Base-by-base conservation (phyloP, 1,140 invertebrate genomes). In the Dreissena polymorpha region DNA sequence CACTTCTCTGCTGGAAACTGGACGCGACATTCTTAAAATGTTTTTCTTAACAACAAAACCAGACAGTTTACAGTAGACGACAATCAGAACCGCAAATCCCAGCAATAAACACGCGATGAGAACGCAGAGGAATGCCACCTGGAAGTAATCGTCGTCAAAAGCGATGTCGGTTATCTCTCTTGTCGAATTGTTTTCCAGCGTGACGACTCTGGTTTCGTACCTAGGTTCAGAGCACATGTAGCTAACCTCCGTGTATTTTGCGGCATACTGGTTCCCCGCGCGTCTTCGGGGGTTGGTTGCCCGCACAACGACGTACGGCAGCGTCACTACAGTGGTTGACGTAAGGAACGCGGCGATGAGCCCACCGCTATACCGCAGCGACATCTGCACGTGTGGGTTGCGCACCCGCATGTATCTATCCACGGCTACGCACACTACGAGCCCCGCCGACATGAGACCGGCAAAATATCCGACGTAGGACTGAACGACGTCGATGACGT, bases 341-440 rank as follows among this genome's bases (percentile, higher is more conserved):
- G 27, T 27, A 0, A 69, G 16, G 16, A 78, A 64, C 29, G 55
- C 64, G 5, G 51, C 12, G 3, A 69, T 53, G 0, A 78, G 21
- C 10, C 13, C 21, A 16, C 65, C 68, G 21, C 76, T 49, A 0
- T 55, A 14, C 23, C 21, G 2, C 14, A 50, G 64, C n/a, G 76
- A 70, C 21, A 78, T 50, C 53, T 25, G 50, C n/a, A 53, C 18
- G 13, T 69, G 65, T n/a, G 53, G 25, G 53, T 70, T n/a, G 21
- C 65, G 65, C n/a, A 50, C 51, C 21, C 63, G 50, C 29, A 78
- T 55, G 51, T 53, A 78, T 29, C 76, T n/a, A 21, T 78, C 65
- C 0, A 78, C 12, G 14, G 76, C 67, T 13, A 78, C 6, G n/a
- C 51, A 78, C 8, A 78, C 10, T 8, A 78, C 76, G 10, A 78